Conservation (phyloP, 2,797 vertebrate species). For the Nasua narica region DNA sequence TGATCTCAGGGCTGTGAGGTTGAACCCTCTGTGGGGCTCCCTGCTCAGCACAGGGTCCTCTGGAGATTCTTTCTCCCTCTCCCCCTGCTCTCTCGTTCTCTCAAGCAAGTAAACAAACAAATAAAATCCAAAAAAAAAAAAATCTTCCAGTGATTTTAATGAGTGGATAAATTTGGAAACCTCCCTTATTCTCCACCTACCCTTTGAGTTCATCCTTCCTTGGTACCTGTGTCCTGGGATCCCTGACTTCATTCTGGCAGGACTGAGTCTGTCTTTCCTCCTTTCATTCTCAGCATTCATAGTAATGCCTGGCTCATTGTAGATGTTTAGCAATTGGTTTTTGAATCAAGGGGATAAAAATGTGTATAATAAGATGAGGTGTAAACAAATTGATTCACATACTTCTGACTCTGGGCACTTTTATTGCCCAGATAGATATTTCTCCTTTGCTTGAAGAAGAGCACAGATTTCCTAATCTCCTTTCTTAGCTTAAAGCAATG, state of each 20-base stretch:
- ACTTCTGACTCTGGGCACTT: slow-evolving; percentile 44
- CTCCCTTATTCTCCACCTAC: not conserved
- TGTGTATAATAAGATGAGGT: not conserved
- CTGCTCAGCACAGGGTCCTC: not conserved
- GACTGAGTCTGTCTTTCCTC: not conserved
- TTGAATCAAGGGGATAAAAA: slow-evolving; percentile 39
- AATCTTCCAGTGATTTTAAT: not conserved
- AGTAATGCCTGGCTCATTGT: not conserved
- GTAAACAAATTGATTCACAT: slow-evolving; percentile 22
- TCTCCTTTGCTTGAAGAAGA: slow-evolving; percentile 47
- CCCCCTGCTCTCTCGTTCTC: not conserved
- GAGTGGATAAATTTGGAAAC: not conserved
- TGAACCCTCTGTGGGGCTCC: not conserved
- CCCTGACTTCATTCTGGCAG: not conserved
- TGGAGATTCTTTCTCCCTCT: not conserved
- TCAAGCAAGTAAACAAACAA: not conserved
- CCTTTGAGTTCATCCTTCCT: not conserved
- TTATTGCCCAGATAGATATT: not conserved
- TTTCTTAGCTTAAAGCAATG: slow-evolving; percentile 36
- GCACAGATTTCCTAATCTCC: slow-evolving; percentile 40
- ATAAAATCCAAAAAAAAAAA: not conserved
- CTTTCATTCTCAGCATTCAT: not conserved
- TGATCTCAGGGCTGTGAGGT: not conserved
- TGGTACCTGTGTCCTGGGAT: not conserved
- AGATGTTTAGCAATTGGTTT: slow-evolving; percentile 17